Evolutionary conservation across 2,888 invertebrate genomes (phyloP), one percentile per base, ranked within the genome.

Genomic region (Leptinotarsa rubiginosa): DNA sequence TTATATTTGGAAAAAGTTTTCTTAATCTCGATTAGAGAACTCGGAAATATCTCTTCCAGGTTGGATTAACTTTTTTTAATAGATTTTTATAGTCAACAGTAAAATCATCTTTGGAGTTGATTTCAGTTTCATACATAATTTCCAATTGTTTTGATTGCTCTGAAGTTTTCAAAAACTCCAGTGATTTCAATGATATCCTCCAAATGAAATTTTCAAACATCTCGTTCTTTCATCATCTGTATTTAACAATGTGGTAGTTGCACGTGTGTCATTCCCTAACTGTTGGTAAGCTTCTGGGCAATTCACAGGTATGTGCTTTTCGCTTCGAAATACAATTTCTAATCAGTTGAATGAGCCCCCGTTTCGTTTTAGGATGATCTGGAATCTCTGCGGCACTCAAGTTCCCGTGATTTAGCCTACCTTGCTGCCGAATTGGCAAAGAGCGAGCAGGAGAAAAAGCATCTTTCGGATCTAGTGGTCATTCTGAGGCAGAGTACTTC

Each of bases 401-500:
- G 93, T 82, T 92, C 94, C 66, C 90, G 93, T 56, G 94, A 94
- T 85, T 91, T 93, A 72, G 91, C 92, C 18, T 91, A 92, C 78
- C 87, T 95, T 73, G 91, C 92, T 16, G 92, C 92, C 25, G 92
- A 93, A 71, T 87, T 94, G 76, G 92, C 94, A n/a, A 91, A 91
- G 79, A 92, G 92, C 5, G 93, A 95, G 82, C 95, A 95, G 81
- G 93, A 94, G 81, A 92, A 93, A 41, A 90, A 92, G 0, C 94
- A 95, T 85, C 88, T 95, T 85, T 85, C 92, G 85, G 91, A 92
- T 87, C 85, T 92, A 87, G 87, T 90, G 83, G 92, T 87, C 82
- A 91, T 88, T 74, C 89, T 91, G 87, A 91, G 87, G 82, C 91
- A 81, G 85, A 88, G 87, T 81, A 87, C 81, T 79, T 86, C 16